phyloP scores from a whole-genome alignment of 2,797 vertebrate species.

The Melopsittacus undulatus region DNA sequence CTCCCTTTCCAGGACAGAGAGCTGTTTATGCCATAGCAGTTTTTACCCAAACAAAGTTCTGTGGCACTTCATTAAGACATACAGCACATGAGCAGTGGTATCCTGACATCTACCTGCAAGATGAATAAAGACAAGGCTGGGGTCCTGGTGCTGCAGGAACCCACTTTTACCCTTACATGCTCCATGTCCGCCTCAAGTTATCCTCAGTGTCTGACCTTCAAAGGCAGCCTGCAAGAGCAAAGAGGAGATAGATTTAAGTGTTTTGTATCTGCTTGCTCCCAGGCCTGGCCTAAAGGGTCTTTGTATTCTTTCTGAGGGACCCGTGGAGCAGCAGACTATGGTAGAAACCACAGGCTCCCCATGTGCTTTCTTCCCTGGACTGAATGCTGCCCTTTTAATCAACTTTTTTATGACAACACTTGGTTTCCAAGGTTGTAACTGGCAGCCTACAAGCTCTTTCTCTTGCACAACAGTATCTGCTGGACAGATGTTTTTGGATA shows the following conservation, averaged over 20 bases:
- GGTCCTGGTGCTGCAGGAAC: not conserved
- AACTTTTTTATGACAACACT: not conserved
- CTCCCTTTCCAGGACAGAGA: not conserved
- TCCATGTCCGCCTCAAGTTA: rapidly evolving
- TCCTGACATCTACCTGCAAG: not conserved
- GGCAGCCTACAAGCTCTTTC: not conserved
- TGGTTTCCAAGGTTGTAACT: not conserved
- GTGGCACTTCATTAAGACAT: not conserved
- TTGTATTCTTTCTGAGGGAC: not conserved
- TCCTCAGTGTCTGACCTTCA: not conserved
- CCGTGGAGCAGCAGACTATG: not conserved
- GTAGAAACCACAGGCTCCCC: not conserved
- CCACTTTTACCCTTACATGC: not conserved
- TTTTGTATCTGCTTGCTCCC: not conserved
- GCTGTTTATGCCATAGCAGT: not conserved
- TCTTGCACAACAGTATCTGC: constrained; percentile 37
- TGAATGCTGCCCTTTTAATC: not conserved
- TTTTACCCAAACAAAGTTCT: not conserved
- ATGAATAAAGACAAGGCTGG: not conserved
- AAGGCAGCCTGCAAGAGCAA: not conserved
- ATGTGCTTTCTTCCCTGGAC: not conserved
- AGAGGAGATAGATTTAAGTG: not conserved
- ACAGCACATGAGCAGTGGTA: not conserved
- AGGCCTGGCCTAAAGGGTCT: not conserved
- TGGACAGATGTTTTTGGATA: constrained; percentile 28